Base-by-base conservation (phyloP, 2,797 vertebrate genomes). In the Anolis apletophallus region DNA sequence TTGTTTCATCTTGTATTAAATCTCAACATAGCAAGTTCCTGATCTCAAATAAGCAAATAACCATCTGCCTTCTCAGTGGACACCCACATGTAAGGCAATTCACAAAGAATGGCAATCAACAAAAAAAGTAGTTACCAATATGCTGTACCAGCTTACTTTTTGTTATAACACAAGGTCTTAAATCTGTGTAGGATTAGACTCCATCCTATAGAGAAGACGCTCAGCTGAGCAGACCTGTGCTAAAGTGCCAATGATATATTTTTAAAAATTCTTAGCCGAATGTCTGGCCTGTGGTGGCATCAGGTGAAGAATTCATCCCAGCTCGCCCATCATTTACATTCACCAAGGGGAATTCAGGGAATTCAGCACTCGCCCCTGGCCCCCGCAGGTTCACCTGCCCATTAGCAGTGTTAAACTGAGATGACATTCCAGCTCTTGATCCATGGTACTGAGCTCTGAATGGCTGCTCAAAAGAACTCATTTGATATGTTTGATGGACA, bases 261-360 rank as follows among this genome's bases (percentile, higher is more conserved):
- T 96, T 95, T 96, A 87, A 92, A 76, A 92, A 85, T 94, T 92
- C 90, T 98, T 96, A 99, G 96, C 98, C 98, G 96, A 99, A 99
- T 57, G 98, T 98, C 96, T 99, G 98, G 94, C 98, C 98, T 77
- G 97, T 97, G 93, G 98, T 98, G 95, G 98, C 97, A 94, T 99
- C 98, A 16, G 98, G 98, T 93, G 98, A 99, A 92, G 98, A 98
- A 95, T 97, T 98, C 96, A 99, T 96, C 94, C 98, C 98, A 97
- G 98, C 98, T 97, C 98, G 98, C 91, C 96, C 98, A 96, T 99
- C 99, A 75, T 97, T 97, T 96, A 99, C 98, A 96, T 97, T 97
- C 94, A 99, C 98, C 97, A 99, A 97, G 91, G 98, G 97, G 94
- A 99, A 99, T 96, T 99, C 98, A 91, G 98, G 97, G 95, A 99